These are phyloP conservation scores for Mellivora capensis DNA, from an alignment of 2,113 vertebrate genomes.

Conservation along the genomic window DNA sequence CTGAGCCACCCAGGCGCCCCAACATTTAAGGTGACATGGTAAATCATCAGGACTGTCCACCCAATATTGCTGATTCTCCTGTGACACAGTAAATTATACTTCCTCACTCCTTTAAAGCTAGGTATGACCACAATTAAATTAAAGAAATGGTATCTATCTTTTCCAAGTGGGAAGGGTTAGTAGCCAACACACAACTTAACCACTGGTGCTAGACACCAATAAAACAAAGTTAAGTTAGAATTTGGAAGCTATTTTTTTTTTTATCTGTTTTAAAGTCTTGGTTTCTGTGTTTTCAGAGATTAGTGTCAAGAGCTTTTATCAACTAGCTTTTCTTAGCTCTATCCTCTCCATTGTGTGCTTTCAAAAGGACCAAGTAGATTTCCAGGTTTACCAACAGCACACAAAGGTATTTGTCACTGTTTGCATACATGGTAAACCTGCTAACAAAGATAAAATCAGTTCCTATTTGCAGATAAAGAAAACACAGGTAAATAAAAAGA, in stretches of 20 bases:
- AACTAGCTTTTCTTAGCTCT: not conserved
- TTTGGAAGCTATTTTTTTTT: not conserved
- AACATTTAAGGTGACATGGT: not conserved
- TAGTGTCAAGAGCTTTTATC: not conserved
- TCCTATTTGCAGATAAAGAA: not conserved
- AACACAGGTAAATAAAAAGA: not conserved
- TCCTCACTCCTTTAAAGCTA: not conserved
- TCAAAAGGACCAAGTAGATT: not conserved
- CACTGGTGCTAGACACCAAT: not conserved
- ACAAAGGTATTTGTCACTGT: not conserved
- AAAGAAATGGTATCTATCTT: not conserved
- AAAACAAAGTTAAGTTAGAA: conserved; percentile 3
- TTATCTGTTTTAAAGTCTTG: not conserved
- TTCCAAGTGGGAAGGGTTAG: not conserved
- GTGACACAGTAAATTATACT: not conserved
- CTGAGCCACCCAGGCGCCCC: no score
- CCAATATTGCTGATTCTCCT: not conserved
- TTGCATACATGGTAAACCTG: not conserved
- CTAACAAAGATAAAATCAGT: conserved; percentile 1
- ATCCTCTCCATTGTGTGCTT: not conserved
- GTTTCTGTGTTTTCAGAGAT: conserved; percentile 21
- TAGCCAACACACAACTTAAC: not conserved
- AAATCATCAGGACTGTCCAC: not conserved
- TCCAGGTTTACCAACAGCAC: not conserved
- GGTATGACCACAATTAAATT: not conserved